Evolutionary conservation across 1,140 invertebrate species (phyloP), one percentile per base, ranked within the genome.

Genomic region (Leptopilina clavipes): DNA sequence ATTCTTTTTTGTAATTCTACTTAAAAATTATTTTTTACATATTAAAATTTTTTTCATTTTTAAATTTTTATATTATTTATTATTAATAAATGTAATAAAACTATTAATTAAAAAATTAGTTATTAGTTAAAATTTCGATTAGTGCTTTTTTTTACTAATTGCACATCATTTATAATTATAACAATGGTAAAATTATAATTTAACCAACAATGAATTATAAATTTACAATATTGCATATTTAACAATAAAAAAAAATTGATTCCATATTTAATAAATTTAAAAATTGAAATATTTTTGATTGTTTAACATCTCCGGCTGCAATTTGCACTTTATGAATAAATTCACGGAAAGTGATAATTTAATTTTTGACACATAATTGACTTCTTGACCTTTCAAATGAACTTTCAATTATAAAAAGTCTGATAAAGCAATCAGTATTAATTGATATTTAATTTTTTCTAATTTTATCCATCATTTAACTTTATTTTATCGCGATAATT

Each of bases 331-430:
- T 22, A 25, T 22, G 22, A 65, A 31, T 31, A 65, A n/a, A n/a
- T n/a, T 2, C n/a, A 12, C 19, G 8, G 12, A 31, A 19, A 52
- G 12, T 22, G 43, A 73, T 48, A 45, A 45, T 11, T 25, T 37
- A 1, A 54, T 73, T 73, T 73, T 48, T 54, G 71, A 48, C 71
- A 10, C 11, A 11, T 65, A 31, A 65, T 65, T 65, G 14, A 65
- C 22, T 65, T 6, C 56, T 25, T 31, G 19, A 59, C 56, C 22
- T 25, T 59, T 59, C 10, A 59, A 11, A 25, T 59, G 56, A 59
- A 59, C 56, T 59, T 25, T 40, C 12, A 22, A 19, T 25, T 59
- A 22, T 0, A 25, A 59, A 19, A 25, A 40, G 37, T 40, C 37
- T 22, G 56, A 59, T 59, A 59, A 25, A 40, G 10, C 3, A 22